Evolutionary conservation across 2,888 invertebrate genomes (phyloP).

Genomic region (Digitonthophagus gazella): DNA sequence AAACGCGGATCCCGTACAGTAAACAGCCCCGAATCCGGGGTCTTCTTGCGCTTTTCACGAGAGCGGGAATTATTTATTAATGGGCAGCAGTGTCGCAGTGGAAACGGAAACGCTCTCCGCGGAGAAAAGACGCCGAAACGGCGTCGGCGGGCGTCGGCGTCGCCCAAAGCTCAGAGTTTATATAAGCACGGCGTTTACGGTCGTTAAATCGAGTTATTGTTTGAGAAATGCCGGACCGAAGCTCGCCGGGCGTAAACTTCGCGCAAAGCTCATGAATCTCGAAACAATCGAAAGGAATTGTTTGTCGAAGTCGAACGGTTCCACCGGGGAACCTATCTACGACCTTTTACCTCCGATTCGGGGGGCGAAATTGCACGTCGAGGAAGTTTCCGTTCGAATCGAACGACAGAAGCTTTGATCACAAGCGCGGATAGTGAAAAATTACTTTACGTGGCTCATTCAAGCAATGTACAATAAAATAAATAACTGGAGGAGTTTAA

Average conservation of each 20-base stretch:
- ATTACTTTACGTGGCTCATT: not conserved
- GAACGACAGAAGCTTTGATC: not conserved
- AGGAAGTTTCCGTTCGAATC: not conserved
- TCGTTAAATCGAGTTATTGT: not conserved
- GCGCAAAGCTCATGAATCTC: not conserved
- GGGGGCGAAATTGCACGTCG: not conserved
- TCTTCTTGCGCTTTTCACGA: not conserved
- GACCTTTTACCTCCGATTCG: not conserved
- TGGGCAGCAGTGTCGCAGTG: not conserved
- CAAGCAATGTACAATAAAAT: not conserved
- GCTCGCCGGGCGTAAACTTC: not conserved
- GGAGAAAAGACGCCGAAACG: not conserved
- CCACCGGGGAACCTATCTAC: not conserved
- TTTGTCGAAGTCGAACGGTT: not conserved
- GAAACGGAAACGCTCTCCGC: not conserved
- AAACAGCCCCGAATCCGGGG: not conserved
- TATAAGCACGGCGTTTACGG: not conserved
- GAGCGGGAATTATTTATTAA: not conserved
- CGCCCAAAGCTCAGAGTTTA: not conserved
- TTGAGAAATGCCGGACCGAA: not conserved
- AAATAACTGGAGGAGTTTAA: too few species aligned
- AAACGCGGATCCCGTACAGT: too few species aligned
- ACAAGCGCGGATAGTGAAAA: not conserved
- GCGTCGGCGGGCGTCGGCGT: not conserved
- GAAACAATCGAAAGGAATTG: not conserved